Percentiles rank a stretch among this genome's conserved stretches.
phyloP scores from a whole-genome alignment of 1,140 invertebrate species.

The Drosophila orena region DNA sequence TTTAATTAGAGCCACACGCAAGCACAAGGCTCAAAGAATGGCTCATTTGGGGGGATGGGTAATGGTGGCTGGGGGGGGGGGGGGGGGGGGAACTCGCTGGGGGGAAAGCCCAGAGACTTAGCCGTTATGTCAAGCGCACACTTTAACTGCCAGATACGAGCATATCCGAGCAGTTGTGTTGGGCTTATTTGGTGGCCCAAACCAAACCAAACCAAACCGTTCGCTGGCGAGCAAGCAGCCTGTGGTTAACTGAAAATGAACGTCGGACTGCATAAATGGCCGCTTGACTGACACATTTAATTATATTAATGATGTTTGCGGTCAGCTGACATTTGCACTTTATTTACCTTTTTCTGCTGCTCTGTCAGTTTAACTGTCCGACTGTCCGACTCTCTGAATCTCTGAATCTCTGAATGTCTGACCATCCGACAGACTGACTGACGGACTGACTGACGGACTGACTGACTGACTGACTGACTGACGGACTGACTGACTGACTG shows the following conservation, averaged over 20 bases:
- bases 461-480: too few relatives aligned
- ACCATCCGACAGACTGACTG: conserved; percentile 22
- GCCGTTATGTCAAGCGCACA: conserved; percentile 72
- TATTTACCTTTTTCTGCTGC: conserved; percentile 61
- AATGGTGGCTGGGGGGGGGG: too few relatives aligned
- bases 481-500: conserved; percentile 27
- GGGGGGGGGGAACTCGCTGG: conserved; percentile 11
- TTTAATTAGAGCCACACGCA: conserved; percentile 83
- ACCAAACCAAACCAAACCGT: not conserved
- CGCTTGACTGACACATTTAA: conserved; percentile 84
- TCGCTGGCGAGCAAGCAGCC: conserved; percentile 24
- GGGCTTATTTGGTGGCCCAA: conserved; percentile 35
- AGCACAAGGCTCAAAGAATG: conserved; percentile 62
- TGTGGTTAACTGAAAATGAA: conserved; percentile 78
- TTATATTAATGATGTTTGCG: conserved; percentile 84
- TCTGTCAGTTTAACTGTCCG: conserved; percentile 58
- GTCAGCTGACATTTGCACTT: conserved; percentile 84
- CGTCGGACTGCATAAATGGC: conserved; percentile 79
- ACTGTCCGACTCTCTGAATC: too few relatives aligned
- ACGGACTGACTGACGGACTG: too few relatives aligned
- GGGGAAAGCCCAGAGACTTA: conserved; percentile 41
- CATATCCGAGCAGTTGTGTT: conserved; percentile 32
- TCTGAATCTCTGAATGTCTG: not conserved
- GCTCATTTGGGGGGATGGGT: conserved; percentile 13
- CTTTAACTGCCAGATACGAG: conserved; percentile 62